Base-by-base conservation (phyloP, 1,140 invertebrate genomes). In the Drosophila willistoni region DNA sequence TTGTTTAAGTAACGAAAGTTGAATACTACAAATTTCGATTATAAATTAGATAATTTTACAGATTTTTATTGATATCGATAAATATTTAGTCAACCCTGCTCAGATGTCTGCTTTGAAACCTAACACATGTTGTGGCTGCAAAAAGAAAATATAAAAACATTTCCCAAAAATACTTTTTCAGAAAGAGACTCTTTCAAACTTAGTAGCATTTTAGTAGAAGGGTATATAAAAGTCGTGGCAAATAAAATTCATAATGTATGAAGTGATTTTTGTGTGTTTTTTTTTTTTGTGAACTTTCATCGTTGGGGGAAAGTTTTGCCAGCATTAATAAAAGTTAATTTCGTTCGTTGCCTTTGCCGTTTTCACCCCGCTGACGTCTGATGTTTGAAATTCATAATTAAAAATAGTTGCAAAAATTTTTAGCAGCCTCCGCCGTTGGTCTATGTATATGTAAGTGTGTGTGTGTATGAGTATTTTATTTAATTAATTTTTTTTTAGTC, bases 341-440 rank as follows among this genome's bases (percentile, higher is more conserved):
- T 86, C 63, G 57, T 63, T n/a, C 44, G 54, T 59, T 75, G 29
- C 39, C 44, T n/a, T 44, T 63, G 68, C 62, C 57, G 68, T 59
- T 76, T 47, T 22, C 0, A 17, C 44, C 17, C 17, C 17, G 17
- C 17, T 51, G 44, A 9, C 44, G 64, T 54, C 57, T 63, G 56
- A 59, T 76, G 73, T 76, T 76, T 76, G 66, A 81, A 86, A 86
- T 69, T 86, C 81, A 86, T 85, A 86, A 85, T 85, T 81, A 85
- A 86, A 80, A 85, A 85, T 86, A 82, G 82, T 85, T 85, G 68
- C 60, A 72, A 86, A 72, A 79, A 66, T 64, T 71, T 67, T 67
- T 44, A 68, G 47, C 61, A 25, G 29, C 25, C 70, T 55, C 63
- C 60, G 51, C 14, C 51, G 55, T 41, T 65, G 3, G 1, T 22